Percentiles rank a stretch among this genome's conserved stretches.
Evolutionary conservation across 2,888 invertebrate genomes (phyloP).

Genomic region (Drosophila falleni): DNA sequence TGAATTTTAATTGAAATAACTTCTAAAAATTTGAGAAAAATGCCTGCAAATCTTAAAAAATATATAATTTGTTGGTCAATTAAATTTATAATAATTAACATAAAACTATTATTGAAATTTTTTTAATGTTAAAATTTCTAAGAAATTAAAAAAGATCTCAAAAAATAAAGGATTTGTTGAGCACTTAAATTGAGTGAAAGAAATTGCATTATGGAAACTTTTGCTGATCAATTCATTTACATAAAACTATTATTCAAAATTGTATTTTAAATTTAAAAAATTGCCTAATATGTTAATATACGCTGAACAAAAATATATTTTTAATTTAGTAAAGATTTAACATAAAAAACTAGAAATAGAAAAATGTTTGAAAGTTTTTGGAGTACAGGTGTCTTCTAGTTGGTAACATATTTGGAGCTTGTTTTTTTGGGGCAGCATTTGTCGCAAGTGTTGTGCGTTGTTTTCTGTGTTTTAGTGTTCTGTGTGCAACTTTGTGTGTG

Average conservation of each 20-base stretch:
- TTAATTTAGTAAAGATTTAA: too few relatives aligned
- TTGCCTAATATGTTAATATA: not conserved
- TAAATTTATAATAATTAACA: too few relatives aligned
- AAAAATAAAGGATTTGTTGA: too few relatives aligned
- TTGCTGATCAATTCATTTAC: not conserved
- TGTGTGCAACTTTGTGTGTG: slow-evolving; percentile 26
- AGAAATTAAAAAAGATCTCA: too few relatives aligned
- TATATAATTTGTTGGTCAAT: too few relatives aligned
- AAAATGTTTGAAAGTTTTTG: not conserved
- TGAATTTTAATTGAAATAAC: not conserved
- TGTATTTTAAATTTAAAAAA: not conserved
- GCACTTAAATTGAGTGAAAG: not conserved
- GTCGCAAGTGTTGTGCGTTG: slow-evolving; percentile 13
- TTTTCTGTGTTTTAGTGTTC: slow-evolving; percentile 15
- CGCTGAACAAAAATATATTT: not conserved
- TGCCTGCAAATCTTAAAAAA: not conserved
- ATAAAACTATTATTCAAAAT: not conserved
- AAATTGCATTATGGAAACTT: too few relatives aligned
- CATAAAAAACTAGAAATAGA: not conserved
- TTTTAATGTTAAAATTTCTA: too few relatives aligned
- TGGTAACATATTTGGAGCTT: not conserved
- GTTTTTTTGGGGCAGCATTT: not conserved
- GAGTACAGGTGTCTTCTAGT: not conserved
- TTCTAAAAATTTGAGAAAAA: not conserved
- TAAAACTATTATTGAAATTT: too few relatives aligned